Evolutionary conservation across 35 echinoderm and acorn worm species (phyloP).

Genomic region (Strongylocentrotus purpuratus): DNA sequence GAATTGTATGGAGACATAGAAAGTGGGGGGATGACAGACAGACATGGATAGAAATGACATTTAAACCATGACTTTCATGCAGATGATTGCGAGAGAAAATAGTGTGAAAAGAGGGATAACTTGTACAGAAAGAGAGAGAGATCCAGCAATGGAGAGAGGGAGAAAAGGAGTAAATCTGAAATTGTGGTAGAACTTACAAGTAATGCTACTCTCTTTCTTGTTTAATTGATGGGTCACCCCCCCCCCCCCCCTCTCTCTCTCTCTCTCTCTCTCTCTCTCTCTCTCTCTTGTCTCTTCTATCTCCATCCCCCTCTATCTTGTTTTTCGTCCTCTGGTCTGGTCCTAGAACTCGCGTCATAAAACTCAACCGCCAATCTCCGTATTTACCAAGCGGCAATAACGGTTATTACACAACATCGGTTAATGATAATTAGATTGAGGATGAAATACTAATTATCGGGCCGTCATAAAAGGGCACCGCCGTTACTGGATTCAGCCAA

Average conservation of each 20-base stretch:
- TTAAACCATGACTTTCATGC: no score
- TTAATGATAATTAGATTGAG: slow-evolving; percentile 18
- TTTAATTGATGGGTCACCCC: no score
- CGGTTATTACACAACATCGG: not conserved
- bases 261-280: no score
- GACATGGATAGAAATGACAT: no score
- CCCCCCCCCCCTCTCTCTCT: no score
- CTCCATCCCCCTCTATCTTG: no score
- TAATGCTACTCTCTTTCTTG: no score
- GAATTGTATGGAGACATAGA: not conserved
- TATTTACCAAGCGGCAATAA: not conserved
- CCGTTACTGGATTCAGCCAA: not conserved
- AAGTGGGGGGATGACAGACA: not conserved
- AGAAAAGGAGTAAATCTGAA: no score
- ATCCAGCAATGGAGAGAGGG: not conserved
- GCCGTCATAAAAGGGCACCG: not conserved
- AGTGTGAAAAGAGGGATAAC: no score
- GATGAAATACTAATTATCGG: slow-evolving; percentile 39
- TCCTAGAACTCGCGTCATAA: not conserved
- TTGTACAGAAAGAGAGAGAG: not conserved
- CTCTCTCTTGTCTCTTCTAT: no score
- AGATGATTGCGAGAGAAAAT: no score
- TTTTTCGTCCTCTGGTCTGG: not conserved
- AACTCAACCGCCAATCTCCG: not conserved
- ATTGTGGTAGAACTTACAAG: no score